Base-by-base conservation (phyloP, 2,888 invertebrate genomes). In the Barypeithes pellucidus region DNA sequence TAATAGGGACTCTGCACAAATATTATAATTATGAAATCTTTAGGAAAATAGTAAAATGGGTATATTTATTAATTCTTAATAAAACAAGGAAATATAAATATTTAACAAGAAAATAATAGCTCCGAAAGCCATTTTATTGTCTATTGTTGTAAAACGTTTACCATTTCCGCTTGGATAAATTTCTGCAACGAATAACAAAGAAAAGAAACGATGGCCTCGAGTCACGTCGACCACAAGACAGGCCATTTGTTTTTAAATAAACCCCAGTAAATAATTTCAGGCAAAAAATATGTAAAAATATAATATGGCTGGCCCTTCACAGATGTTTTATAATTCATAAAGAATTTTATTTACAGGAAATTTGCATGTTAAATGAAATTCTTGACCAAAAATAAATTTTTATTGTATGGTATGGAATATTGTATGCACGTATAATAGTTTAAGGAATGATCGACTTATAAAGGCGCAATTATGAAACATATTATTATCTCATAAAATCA, bases 241-340 rank as follows among this genome's bases (percentile, higher is more conserved):
- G 54, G 54, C 54, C 54, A 57, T 57, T 57, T 57, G 33, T 57
- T 57, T 57, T 12, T 57, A 57, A 57, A 57, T 57, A 57, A 57
- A 57, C 54, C 33, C 33, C 33, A 33, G 54, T 57, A 57, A 57
- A 57, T 57, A 57, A 33, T 57, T 33, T 57, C 33, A 57, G 11
- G 16, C 33, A 33, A 57, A 57, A 57, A 57, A 33, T 57, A 57
- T 57, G 54, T 57, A 57, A 57, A 57, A 57, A 57, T 33, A 33
- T 54, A 33, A 29, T 54, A 33, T 54, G 16, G 14, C 18, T 16
- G 33, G 14, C 33, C 33, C 4, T 18, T 47, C 20, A 22, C 50
- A 50, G 20, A 22, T 50, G 50, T 50, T 50, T 50, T 20, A 20
- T 39, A 12, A 39, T 39, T 43, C n/a, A 16, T 16, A 16, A 43